Conservation (phyloP, 2,797 vertebrate genomes). For the Fistularia commersonii region DNA sequence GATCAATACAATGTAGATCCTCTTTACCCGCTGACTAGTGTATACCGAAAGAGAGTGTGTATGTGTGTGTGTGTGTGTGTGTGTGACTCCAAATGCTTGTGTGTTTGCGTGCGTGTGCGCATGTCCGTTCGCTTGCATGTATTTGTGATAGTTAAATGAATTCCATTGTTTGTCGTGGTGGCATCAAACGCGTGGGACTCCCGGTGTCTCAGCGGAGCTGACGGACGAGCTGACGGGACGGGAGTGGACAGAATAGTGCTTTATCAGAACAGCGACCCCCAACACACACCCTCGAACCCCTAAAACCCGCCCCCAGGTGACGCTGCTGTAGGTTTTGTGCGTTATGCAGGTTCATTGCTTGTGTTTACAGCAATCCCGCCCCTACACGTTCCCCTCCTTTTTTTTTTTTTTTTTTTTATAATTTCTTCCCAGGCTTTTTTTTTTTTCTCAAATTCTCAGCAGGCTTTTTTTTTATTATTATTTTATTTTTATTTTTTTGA, state of each 20-base stretch:
- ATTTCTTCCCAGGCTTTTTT: slow-evolving; percentile 18
- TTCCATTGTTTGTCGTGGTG: slow-evolving; percentile 45
- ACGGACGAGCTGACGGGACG: slow-evolving; percentile 31
- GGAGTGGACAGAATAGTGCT: slow-evolving; percentile 38
- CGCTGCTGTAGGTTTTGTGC: slow-evolving; percentile 58
- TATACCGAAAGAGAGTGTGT: slow-evolving; percentile 27
- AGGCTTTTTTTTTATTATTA: slow-evolving; percentile 44
- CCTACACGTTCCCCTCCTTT: slow-evolving; percentile 22
- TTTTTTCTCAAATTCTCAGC: slow-evolving; percentile 24
- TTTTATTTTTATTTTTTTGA: no score
- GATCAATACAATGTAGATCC: slow-evolving; percentile 63
- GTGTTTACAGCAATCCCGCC: slow-evolving; percentile 58
- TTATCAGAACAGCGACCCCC: slow-evolving; percentile 12
- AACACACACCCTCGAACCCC: slow-evolving; percentile 4
- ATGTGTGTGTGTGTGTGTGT: slow-evolving; percentile 12
- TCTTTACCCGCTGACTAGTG: slow-evolving; percentile 55
- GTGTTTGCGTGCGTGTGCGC: slow-evolving; percentile 14
- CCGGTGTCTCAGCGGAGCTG: slow-evolving; percentile 42
- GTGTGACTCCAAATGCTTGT: slow-evolving; percentile 11
- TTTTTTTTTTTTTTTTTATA: no score
- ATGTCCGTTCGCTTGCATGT: slow-evolving; percentile 49
- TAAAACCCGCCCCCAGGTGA: slow-evolving; percentile 39
- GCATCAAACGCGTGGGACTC: slow-evolving; percentile 48
- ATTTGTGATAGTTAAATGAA: slow-evolving; percentile 50
- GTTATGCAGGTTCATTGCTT: slow-evolving; percentile 63